phyloP scores from a whole-genome alignment of 2,888 invertebrate species.

The Eupeodes latifasciatus region DNA sequence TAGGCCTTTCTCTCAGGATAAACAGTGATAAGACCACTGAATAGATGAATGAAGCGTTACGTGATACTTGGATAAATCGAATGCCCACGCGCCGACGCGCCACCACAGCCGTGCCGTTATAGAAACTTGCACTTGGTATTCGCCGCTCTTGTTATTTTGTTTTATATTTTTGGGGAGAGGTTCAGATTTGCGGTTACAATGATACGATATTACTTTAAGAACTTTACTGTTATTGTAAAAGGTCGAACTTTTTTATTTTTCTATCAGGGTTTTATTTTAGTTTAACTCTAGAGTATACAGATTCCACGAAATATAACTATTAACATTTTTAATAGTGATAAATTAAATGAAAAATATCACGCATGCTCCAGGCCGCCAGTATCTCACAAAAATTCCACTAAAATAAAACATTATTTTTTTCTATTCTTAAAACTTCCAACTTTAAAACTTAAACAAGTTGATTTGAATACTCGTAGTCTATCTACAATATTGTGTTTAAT shows the following conservation, averaged over 20 bases:
- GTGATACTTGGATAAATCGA: not conserved
- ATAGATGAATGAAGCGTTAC: constrained; percentile 57
- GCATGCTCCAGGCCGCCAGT: constrained; percentile 54
- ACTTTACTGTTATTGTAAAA: not conserved
- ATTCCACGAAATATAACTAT: constrained; percentile 24
- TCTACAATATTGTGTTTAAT: not conserved
- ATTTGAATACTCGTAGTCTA: not conserved
- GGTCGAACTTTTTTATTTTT: not conserved
- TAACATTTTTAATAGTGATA: constrained; percentile 22
- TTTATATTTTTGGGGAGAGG: not conserved
- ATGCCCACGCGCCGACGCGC: not conserved
- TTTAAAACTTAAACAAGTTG: not conserved
- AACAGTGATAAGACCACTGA: constrained; percentile 11
- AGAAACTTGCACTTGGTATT: not conserved
- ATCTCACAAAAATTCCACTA: not conserved
- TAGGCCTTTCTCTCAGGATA: not conserved
- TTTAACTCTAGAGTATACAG: not conserved
- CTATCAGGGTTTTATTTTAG: not conserved
- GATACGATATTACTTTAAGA: not conserved
- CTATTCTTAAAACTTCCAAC: not conserved
- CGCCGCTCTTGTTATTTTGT: not conserved
- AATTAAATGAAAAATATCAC: constrained; percentile 39
- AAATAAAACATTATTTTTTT: not conserved
- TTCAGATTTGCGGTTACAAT: not conserved
- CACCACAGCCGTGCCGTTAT: not conserved